Evolutionary conservation across 2,888 invertebrate species (phyloP).

Genomic region (Apamea anceps): DNA sequence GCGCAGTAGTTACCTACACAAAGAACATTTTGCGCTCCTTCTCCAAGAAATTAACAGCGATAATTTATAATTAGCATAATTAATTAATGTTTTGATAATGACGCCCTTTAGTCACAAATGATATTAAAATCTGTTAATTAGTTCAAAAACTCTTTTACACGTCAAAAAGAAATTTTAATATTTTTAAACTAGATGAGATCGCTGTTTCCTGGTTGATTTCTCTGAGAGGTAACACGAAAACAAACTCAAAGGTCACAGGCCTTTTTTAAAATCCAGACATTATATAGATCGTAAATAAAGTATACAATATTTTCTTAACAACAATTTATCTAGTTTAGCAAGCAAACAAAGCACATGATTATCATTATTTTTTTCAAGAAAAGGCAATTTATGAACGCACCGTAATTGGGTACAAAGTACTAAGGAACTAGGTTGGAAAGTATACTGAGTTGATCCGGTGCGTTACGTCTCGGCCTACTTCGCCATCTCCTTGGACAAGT

Average conservation of each 20-base stretch:
- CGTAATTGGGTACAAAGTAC: constrained; percentile 3
- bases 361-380: constrained; percentile 14
- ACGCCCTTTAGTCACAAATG: background rate
- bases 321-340: background rate
- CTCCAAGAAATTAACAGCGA: background rate
- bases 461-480: too few species aligned
- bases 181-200: background rate
- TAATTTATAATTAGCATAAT: background rate
- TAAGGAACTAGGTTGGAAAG: background rate
- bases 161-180: background rate
- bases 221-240: background rate
- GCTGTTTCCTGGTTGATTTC: background rate
- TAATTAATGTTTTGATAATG: background rate
- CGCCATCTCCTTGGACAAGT: too few species aligned
- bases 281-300: background rate
- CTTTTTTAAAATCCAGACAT: too few species aligned
- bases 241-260: background rate
- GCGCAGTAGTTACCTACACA: background rate
- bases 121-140: background rate
- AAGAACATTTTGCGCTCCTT: background rate
- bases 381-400: background rate
- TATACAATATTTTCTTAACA: background rate
- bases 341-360: background rate
- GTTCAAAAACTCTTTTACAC: background rate
- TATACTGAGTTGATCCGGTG: too few species aligned